These are phyloP conservation scores for Papilio polyxenes DNA, from an alignment of 1,140 invertebrate species.

Conservation along the genomic window DNA sequence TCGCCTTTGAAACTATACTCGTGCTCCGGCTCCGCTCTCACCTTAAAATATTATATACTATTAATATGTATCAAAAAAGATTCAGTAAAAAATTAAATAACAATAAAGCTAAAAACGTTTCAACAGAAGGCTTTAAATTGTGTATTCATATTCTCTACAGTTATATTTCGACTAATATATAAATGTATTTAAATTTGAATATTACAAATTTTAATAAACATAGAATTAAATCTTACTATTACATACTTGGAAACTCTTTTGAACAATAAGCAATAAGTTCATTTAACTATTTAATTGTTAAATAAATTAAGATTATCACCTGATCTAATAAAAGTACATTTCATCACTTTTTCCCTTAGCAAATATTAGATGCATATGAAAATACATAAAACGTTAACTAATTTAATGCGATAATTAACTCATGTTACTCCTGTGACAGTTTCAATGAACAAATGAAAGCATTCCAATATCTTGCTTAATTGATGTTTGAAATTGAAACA, in stretches of 20 bases:
- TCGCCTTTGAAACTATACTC: conserved; percentile 13
- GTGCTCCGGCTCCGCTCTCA: neutral
- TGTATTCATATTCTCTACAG: neutral
- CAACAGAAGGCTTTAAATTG: neutral
- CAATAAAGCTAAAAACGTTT: neutral
- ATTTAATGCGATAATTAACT: neutral
- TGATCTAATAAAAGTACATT: neutral
- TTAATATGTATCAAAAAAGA: neutral
- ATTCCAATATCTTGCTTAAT: neutral
- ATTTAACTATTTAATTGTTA: neutral
- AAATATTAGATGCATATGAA: neutral
- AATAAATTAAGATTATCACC: neutral
- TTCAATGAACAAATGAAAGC: neutral
- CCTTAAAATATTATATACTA: neutral
- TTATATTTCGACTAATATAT: neutral
- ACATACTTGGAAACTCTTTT: too few relatives aligned
- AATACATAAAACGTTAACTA: neutral
- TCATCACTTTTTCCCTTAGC: neutral
- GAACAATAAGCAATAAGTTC: neutral
- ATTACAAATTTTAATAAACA: too few relatives aligned
- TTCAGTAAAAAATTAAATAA: neutral
- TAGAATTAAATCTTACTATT: too few relatives aligned
- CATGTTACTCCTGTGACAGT: neutral
- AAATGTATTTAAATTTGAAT: neutral
- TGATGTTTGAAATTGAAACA: conserved; percentile 10